These are phyloP conservation scores for Noturus placidus DNA, from an alignment of 2,113 vertebrate genomes.

Conservation along the genomic window DNA sequence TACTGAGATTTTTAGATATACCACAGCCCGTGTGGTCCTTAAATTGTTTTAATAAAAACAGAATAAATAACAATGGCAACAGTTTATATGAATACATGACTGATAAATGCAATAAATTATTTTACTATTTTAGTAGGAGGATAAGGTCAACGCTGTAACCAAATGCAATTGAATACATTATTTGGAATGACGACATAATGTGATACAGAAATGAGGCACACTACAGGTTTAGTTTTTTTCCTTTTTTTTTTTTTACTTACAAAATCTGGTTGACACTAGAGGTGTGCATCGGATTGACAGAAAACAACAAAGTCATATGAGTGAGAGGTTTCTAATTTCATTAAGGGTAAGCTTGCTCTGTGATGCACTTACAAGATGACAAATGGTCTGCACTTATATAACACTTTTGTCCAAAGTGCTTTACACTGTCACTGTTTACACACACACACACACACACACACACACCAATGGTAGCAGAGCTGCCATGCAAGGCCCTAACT, in stretches of 20 bases:
- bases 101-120: background rate
- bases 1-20: background rate
- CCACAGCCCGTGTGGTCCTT: background rate
- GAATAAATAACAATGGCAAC: background rate
- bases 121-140: background rate
- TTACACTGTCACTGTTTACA: no score
- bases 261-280: background rate
- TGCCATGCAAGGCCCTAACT: no score
- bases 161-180: background rate
- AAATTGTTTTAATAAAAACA: background rate
- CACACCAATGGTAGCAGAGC: no score
- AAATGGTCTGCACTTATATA: no score
- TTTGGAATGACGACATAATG: background rate
- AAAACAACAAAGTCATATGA: background rate
- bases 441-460: no score
- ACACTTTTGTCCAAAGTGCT: no score
- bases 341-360: background rate
- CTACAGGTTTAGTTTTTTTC: background rate
- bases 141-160: background rate
- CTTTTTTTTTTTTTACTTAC: background rate
- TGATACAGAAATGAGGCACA: background rate
- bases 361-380: background rate
- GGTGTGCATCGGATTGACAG: background rate
- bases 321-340: background rate
- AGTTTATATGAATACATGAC: background rate